Evolutionary conservation across 92 coral and sea anemone genomes (phyloP), one percentile per base, ranked within the genome.

Genomic region (Paramuricea clavata): DNA sequence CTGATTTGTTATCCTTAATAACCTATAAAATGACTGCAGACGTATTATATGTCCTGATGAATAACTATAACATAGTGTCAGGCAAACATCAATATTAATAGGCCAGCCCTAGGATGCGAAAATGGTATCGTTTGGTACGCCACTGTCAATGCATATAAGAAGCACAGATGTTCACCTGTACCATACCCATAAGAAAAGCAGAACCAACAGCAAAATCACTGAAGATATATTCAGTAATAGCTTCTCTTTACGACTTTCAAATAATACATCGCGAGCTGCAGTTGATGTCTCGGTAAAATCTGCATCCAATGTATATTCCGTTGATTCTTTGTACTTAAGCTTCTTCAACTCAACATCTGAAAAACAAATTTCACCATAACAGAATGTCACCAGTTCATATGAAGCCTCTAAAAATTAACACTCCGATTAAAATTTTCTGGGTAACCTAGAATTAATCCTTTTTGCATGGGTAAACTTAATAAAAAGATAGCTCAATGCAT

Each of bases 181-280:
- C 83, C 83, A 78, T 1, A 78, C 35, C 83, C 83, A 78, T n/a
- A 78, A 60, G 62, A 78, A 78, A 15, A 78, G 49, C 15, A 78
- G 21, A 2, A 78, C 39, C 62, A 78, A 31, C 0, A 78, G 62
- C 49, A 78, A 78, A 16, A 78, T 1, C 0, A 78, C 83, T 10
- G 83, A 78, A 54, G 47, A 15, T 32, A 52, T 31, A 39, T 78
- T 78, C 31, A 50, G 28, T 49, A 78, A 21, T 33, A 78, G 35
- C 16, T 78, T 78, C 21, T 78, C 69, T 21, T 33, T 78, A 3
- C 36, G 83, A 54, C 69, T 78, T 78, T 78, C 43, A 39, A 44
- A 52, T 32, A 78, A 35, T 13, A 78, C 69, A 28, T 54, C 83
- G 15, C 27, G 26, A 21, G 12, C 49, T 28, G 50, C 4, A 13